Evolutionary conservation across 2,113 vertebrate genomes (phyloP).

Genomic region (Bubo scandiacus): DNA sequence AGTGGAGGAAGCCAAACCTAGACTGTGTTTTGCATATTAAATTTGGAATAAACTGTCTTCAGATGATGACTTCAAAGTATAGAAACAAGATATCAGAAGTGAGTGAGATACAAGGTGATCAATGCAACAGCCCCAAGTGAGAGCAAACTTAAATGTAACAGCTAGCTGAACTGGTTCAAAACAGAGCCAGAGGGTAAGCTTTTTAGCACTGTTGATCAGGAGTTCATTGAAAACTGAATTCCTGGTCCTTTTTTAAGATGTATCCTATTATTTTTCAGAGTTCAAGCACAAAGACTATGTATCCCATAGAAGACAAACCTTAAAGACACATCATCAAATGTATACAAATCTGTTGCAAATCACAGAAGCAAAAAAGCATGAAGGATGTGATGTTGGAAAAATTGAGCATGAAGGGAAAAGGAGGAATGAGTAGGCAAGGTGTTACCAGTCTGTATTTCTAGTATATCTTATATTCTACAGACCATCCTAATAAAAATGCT

Average conservation of each 20-base stretch:
- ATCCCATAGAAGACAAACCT: background rate
- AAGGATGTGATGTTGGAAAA: background rate
- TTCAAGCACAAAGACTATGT: background rate
- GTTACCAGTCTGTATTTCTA: background rate
- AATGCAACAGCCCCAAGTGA: background rate
- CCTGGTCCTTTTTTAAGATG: accelerated
- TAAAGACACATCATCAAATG: background rate
- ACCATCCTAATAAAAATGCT: background rate
- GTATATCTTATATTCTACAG: background rate
- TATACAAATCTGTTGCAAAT: background rate
- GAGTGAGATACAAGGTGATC: background rate
- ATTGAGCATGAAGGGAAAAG: background rate
- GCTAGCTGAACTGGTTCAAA: background rate
- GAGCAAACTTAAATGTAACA: background rate
- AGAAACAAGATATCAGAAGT: background rate
- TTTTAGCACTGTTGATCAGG: background rate
- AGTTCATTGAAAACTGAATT: background rate
- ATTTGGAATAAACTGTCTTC: background rate
- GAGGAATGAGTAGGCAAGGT: background rate
- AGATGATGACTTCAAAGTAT: background rate
- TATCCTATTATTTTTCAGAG: background rate
- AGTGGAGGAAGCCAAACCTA: background rate
- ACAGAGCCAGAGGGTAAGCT: background rate
- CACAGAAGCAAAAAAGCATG: background rate
- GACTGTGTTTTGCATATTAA: background rate